These are phyloP conservation scores for Podotricha telesiphe DNA, from an alignment of 2,888 invertebrate species.

Conservation along the genomic window DNA sequence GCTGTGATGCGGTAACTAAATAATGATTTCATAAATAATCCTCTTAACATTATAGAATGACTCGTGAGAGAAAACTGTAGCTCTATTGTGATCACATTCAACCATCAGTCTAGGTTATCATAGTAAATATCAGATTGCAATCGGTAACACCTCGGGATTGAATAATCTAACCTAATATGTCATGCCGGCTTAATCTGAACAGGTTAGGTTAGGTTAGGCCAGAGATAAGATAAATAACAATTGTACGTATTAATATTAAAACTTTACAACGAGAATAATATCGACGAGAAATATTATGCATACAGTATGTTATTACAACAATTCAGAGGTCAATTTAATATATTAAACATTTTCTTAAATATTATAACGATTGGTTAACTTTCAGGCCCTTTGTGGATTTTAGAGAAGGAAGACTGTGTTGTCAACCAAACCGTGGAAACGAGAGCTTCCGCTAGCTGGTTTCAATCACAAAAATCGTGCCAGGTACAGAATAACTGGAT, in stretches of 20 bases:
- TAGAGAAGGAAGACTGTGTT: too few species aligned
- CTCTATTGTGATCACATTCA: slow-evolving; percentile 12
- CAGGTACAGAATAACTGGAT: too few species aligned
- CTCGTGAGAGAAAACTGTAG: slow-evolving; percentile 12
- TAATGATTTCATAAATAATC: slow-evolving; percentile 14
- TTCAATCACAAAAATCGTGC: too few species aligned
- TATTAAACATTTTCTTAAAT: too few species aligned
- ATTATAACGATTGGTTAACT: too few species aligned
- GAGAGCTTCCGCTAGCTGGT: too few species aligned
- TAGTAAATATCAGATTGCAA: slow-evolving; percentile 28
- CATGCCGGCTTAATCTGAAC: slow-evolving; percentile 26
- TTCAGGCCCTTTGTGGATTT: too few species aligned
- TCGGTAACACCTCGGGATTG: slow-evolving; percentile 38
- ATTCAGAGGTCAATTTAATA: too few species aligned
- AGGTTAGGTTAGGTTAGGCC: slow-evolving; percentile 34
- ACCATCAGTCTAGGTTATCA: slow-evolving; percentile 29
- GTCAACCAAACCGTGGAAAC: too few species aligned
- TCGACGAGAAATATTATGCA: neutral
- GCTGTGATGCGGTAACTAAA: neutral
- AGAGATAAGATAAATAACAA: slow-evolving; percentile 28
- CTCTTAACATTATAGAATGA: slow-evolving; percentile 11
- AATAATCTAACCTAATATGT: slow-evolving; percentile 32
- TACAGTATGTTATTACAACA: neutral
- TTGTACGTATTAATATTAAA: slow-evolving; percentile 23
- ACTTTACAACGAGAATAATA: slow-evolving; percentile 3